A percentile compares a stretch with the other conserved stretches of the same genome.
These are phyloP conservation scores for Catharus minimus DNA, from an alignment of 2,113 vertebrate species.

Conservation along the genomic window DNA sequence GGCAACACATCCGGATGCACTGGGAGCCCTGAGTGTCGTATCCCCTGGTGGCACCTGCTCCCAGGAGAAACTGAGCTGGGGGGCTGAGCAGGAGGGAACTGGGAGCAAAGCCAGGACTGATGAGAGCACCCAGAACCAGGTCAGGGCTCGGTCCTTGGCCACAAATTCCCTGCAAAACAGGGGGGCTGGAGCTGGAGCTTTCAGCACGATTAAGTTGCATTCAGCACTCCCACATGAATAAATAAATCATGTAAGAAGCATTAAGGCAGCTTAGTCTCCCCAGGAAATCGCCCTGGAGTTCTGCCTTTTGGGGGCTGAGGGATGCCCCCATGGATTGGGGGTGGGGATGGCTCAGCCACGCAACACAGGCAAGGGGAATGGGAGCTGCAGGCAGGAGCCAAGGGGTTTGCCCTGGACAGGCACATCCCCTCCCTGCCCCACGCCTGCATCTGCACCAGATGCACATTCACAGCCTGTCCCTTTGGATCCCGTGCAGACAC, in stretches of 20 bases:
- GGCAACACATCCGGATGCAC: not conserved
- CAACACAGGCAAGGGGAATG: not conserved
- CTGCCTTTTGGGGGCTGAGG: slow-evolving; percentile 37
- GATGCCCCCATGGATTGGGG: not conserved
- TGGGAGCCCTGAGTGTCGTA: not conserved
- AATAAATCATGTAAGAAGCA: slow-evolving; percentile 57
- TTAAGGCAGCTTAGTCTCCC: slow-evolving; percentile 60
- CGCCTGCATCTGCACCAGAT: not conserved
- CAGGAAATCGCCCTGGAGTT: not conserved
- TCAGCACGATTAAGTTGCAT: not conserved
- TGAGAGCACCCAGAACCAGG: fast-evolving
- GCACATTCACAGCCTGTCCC: not conserved
- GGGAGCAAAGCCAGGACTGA: not conserved
- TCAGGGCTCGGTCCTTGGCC: fast-evolving
- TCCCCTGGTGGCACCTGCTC: not conserved
- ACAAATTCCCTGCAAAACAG: not conserved
- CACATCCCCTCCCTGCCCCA: not conserved
- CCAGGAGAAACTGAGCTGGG: not conserved
- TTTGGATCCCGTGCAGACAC: fast-evolving
- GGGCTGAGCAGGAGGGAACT: not conserved
- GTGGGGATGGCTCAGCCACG: not conserved
- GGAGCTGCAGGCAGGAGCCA: not conserved
- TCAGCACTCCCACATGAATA: slow-evolving; percentile 26
- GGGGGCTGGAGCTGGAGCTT: not conserved
- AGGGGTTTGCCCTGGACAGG: not conserved